Evolutionary conservation across 2,113 vertebrate genomes (phyloP), one percentile per base, ranked within the genome.

Genomic region (Oryzias melastigma): DNA sequence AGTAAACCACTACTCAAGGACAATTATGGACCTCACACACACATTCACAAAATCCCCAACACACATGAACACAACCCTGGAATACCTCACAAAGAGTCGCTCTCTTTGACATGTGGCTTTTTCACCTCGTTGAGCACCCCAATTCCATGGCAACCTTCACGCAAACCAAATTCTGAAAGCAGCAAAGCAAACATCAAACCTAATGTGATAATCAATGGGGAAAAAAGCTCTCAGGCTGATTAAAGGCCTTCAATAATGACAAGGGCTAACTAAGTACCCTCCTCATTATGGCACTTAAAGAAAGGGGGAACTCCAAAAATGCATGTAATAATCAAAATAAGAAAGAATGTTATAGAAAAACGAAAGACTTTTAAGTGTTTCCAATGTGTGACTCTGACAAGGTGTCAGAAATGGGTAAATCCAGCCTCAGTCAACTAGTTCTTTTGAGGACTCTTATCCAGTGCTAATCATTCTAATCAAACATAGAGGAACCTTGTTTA

Each of bases 161-260:
- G 0, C 76, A 67, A 69, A 57, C 52, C 20, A 53, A 55, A 48
- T 49, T 52, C 58, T 47, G 25, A 65, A 58, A 43, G 42, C 46
- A 5, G 29, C 40, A 47, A 53, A 71, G 77, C 20, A 52, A 52
- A 82, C 72, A 72, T 51, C 52, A 49, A 75, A 57, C 52, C 27
- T 84, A 83, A 83, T 83, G 84, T 69, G 71, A 76, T 72, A 70
- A 84, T 85, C 78, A 76, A 80, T 75, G 29, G 19, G 77, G 44
- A 47, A 68, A 62, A 78, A 52, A 75, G 71, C 51, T 68, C 44
- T 10, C 1, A 0, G 14, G 57, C 53, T 61, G 78, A 78, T 59
- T 63, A 67, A 76, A 72, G 63, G 45, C 66, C 71, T 35, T 82
- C 42, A 18, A 20, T 14, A 54, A 59, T 53, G 67, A 62, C 68